Evolutionary conservation across 2,888 invertebrate genomes (phyloP).

Genomic region (Epistrophella euchroma): DNA sequence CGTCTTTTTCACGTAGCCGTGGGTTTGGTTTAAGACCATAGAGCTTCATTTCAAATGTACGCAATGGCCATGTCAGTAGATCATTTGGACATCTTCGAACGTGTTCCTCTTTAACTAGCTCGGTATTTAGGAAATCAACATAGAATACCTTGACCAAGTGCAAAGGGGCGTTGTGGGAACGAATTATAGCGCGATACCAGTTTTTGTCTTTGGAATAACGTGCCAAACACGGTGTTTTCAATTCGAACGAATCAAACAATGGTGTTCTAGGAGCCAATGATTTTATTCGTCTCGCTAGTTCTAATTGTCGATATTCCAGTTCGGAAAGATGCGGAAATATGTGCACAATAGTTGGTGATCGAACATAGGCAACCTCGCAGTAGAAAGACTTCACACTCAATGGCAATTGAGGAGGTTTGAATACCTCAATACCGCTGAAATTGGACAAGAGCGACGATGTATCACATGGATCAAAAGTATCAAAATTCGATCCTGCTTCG

Average conservation of each 20-base stretch:
- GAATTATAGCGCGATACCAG: slow-evolving; percentile 90
- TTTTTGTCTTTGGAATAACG: slow-evolving; percentile 86
- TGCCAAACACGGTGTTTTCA: slow-evolving; percentile 86
- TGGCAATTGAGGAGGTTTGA: slow-evolving; percentile 79
- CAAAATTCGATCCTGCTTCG: slow-evolving; percentile 69
- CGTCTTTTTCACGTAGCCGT: slow-evolving; percentile 80
- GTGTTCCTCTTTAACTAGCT: slow-evolving; percentile 84
- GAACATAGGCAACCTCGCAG: slow-evolving; percentile 79
- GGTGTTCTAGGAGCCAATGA: slow-evolving; percentile 83
- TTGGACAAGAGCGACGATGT: slow-evolving; percentile 80
- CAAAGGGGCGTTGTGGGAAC: slow-evolving; percentile 84
- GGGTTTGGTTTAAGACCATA: slow-evolving; percentile 83
- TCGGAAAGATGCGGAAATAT: slow-evolving; percentile 81
- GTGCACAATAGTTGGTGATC: slow-evolving; percentile 79
- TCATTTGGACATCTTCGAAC: slow-evolving; percentile 85
- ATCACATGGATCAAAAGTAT: slow-evolving; percentile 79
- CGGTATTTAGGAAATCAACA: slow-evolving; percentile 90
- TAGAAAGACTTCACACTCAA: slow-evolving; percentile 78
- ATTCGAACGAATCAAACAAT: slow-evolving; percentile 82
- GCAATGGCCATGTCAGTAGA: slow-evolving; percentile 85
- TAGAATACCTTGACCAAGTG: slow-evolving; percentile 87
- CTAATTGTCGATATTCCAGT: slow-evolving; percentile 83
- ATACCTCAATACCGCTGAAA: slow-evolving; percentile 77
- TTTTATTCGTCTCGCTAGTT: slow-evolving; percentile 85
- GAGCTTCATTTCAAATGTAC: slow-evolving; percentile 85